Conservation (phyloP, 2,888 invertebrate genomes). For the Polydesmus complanatus region DNA sequence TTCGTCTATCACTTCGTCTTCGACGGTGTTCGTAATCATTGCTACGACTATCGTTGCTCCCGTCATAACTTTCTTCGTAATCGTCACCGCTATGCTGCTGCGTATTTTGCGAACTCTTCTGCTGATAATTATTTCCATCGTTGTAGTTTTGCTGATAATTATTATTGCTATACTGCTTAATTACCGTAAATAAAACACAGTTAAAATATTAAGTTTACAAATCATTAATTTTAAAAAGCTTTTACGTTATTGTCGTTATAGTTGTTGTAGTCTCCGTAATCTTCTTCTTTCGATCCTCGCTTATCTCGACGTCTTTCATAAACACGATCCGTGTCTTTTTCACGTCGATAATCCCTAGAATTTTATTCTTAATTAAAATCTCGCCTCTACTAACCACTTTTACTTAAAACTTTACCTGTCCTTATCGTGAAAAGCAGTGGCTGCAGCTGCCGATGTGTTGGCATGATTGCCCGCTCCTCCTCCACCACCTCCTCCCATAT, state of each 20-base stretch:
- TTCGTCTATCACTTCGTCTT: not conserved
- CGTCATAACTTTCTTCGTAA: conserved; percentile 5
- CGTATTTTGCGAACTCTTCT: not conserved
- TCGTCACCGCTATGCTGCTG: not conserved
- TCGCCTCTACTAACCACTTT: not conserved
- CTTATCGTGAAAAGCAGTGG: not conserved
- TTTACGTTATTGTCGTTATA: not conserved
- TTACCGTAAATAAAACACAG: too few species aligned
- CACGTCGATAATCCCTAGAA: not conserved
- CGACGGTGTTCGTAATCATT: not conserved
- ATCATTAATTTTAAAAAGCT: too few species aligned
- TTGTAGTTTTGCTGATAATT: too few species aligned
- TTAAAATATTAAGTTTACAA: too few species aligned
- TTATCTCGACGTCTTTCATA: not conserved
- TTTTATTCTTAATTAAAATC: too few species aligned
- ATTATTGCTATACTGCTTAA: not conserved
- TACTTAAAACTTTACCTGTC: not conserved
- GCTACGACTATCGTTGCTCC: conserved; percentile 7
- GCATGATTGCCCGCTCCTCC: too few species aligned
- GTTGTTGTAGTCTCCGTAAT: not conserved
- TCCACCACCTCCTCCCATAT: too few species aligned
- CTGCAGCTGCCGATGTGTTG: not conserved
- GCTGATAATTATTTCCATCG: not conserved
- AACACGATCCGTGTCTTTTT: not conserved
- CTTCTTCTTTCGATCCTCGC: not conserved